Evolutionary conservation across 2,113 vertebrate species (phyloP).

Genomic region (Macheiramphus alcinus): DNA sequence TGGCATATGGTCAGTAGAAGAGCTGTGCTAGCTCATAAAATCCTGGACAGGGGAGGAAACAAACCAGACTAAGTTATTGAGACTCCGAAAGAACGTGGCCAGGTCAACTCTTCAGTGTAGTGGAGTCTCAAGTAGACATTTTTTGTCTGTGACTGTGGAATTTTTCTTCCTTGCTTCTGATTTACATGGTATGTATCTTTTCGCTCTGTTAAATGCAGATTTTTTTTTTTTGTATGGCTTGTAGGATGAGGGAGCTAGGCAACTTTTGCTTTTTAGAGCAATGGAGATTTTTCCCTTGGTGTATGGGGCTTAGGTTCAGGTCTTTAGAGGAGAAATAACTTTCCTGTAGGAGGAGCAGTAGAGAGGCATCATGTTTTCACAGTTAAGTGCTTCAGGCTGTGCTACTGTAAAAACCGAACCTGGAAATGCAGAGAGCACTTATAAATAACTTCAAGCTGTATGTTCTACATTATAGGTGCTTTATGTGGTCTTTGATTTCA

Average conservation of each 20-base stretch:
- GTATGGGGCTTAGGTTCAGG: not conserved
- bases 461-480: slow-evolving; percentile 19
- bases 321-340: not conserved
- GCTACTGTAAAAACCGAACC: not conserved
- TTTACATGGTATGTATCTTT: accelerated
- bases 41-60: not conserved
- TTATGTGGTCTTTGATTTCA: not conserved
- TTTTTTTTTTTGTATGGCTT: not conserved
- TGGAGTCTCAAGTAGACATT: not conserved
- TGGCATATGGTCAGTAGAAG: accelerated
- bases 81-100: not conserved
- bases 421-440: slow-evolving; percentile 17
- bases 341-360: slow-evolving; percentile 40
- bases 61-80: not conserved
- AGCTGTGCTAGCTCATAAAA: not conserved
- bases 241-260: not conserved
- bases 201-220: not conserved
- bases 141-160: not conserved
- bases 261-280: not conserved
- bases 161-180: not conserved
- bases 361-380: not conserved
- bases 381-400: not conserved
- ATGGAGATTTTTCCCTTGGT: not conserved
- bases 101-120: not conserved
- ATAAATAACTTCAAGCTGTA: slow-evolving; percentile 30